Base-by-base conservation (phyloP, 2,888 invertebrate species). In the Lacanobia oleracea region DNA sequence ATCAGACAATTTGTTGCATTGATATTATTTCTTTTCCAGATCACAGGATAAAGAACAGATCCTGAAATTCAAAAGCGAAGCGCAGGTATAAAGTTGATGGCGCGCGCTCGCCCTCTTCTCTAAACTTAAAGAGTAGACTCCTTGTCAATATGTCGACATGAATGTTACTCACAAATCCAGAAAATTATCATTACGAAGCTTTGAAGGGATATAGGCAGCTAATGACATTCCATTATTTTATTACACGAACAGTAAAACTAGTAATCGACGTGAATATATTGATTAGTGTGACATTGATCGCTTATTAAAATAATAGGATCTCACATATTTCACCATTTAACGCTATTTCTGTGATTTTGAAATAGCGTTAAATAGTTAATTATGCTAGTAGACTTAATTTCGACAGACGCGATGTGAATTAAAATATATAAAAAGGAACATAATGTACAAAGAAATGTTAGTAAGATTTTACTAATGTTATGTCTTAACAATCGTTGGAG, bases 21-120 rank as follows among this genome's bases (percentile, higher is more conserved):
- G 2, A 43, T 64, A 0, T 4, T 59, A 45, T 65, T 74, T 73
- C 76, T 86, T 56, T 91, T 78, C 16, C 93, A 95, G 95, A 90
- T 90, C 95, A 95, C 87, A 93, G 95, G 85, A 90, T 95, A 89
- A 95, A 94, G 87, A 94, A 92, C 75, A 91, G 95, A 88, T 95
- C 95, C 91, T 95, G 95, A 95, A 93, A 93, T 83, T 88, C 85
- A 89, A 90, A 79, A 75, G 66, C 83, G 50, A 90, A 88, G 89
- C 91, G 91, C 86, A 90, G 90, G 84, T 87, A 86, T 78, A 80
- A 83, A 84, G 57, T 59, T 59, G 74, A 65, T 40, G 78, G 81
- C 67, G 78, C 75, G 75, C 72, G 76, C 45, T 66, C 78, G 80
- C 79, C 81, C 69, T 67, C 76, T 67, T 76, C 75, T 78, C 70